A percentile compares a stretch with the other conserved stretches of the same genome.
phyloP scores from a whole-genome alignment of 2,113 vertebrate species.

The Cygnus buccinator region DNA sequence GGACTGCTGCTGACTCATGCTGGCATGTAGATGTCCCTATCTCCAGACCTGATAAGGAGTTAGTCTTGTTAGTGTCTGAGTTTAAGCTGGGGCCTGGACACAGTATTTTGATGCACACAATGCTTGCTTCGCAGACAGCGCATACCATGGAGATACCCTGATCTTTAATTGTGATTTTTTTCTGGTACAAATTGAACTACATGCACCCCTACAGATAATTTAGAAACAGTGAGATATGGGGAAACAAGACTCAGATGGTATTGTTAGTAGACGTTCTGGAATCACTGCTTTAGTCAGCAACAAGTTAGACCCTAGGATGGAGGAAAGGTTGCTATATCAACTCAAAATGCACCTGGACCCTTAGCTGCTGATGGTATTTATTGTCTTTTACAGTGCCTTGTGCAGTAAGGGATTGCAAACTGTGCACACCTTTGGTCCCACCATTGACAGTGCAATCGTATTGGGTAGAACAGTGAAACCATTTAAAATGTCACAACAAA shows the following conservation, averaged over 20 bases:
- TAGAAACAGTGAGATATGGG: background rate
- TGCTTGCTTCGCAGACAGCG: accelerated
- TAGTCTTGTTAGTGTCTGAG: background rate
- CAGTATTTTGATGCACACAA: background rate
- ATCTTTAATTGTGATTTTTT: background rate
- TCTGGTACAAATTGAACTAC: background rate
- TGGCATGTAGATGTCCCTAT: background rate
- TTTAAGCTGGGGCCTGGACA: background rate
- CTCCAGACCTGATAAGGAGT: background rate
- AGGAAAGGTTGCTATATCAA: background rate
- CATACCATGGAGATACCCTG: background rate
- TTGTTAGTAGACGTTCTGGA: background rate
- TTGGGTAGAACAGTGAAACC: background rate
- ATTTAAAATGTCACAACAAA: background rate
- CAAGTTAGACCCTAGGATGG: background rate
- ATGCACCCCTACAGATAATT: background rate
- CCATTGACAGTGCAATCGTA: accelerated
- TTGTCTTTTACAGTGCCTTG: background rate
- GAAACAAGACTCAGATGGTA: background rate
- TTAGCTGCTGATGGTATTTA: background rate
- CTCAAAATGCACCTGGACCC: background rate
- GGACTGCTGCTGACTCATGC: background rate
- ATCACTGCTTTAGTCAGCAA: background rate
- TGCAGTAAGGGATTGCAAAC: background rate
- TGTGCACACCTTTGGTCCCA: background rate